These are phyloP conservation scores for Enteromius radiatus DNA, from an alignment of 2,797 vertebrate species.

Conservation along the genomic window DNA sequence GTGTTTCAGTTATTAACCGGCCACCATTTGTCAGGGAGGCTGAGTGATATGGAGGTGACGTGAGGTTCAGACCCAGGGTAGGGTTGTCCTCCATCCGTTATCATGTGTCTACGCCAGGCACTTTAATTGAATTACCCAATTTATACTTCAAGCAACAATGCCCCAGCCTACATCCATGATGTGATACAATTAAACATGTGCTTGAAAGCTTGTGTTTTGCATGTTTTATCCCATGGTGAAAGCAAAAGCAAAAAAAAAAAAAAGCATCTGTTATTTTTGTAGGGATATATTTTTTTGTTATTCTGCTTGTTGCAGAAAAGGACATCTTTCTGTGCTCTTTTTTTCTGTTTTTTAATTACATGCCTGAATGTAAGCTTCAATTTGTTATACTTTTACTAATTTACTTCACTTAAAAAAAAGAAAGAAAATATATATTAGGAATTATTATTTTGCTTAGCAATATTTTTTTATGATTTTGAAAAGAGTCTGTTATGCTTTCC, in stretches of 20 bases:
- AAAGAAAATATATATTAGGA: too few relatives aligned
- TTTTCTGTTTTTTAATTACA: too few relatives aligned
- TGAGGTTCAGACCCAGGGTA: constrained; percentile 98
- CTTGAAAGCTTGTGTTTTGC: constrained; percentile 93
- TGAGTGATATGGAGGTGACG: constrained; percentile 84
- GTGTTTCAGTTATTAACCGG: constrained; percentile 99
- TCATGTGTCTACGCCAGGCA: constrained; percentile 96
- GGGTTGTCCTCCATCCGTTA: constrained; percentile 97
- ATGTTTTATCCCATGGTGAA: constrained; percentile 72
- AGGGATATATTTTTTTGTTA: constrained; percentile 17
- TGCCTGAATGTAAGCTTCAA: too few relatives aligned
- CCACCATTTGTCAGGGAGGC: constrained; percentile 98
- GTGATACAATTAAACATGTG: constrained; percentile 96
- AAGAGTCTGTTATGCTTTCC: too few relatives aligned
- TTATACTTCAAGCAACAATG: constrained; percentile 99
- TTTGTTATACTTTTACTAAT: too few relatives aligned
- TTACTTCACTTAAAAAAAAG: too few relatives aligned
- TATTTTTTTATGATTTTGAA: too few relatives aligned
- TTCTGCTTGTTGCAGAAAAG: constrained; percentile 12
- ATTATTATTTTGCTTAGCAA: too few relatives aligned
- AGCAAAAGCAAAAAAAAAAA: too few relatives aligned
- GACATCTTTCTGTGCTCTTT: not conserved
- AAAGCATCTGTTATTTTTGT: constrained; percentile 43
- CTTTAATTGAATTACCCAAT: constrained; percentile 99
- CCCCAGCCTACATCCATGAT: constrained; percentile 92